These are phyloP conservation scores for Salvelinus fontinalis DNA, from an alignment of 2,113 vertebrate species.

Conservation along the genomic window DNA sequence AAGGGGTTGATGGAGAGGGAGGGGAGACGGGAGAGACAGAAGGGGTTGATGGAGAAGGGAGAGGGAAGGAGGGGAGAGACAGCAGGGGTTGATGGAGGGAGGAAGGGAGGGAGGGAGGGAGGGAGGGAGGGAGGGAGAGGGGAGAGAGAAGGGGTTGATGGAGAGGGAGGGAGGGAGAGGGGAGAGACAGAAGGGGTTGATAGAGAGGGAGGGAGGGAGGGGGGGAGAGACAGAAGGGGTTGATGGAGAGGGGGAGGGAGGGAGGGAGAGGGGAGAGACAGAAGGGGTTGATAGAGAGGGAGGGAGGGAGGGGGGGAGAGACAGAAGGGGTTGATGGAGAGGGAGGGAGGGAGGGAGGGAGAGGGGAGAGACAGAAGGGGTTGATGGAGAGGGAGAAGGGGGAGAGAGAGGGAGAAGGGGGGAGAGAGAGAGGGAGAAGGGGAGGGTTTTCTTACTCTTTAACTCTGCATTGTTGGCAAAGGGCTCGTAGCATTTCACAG, in stretches of 20 bases:
- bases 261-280: too few relatives aligned
- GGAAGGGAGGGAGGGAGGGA: fast-evolving
- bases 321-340: fast-evolving
- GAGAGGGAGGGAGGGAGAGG: too few relatives aligned
- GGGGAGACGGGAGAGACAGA: fast-evolving
- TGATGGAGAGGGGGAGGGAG: fast-evolving
- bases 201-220: fast-evolving
- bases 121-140: too few relatives aligned
- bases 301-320: neutral
- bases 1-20: too few relatives aligned
- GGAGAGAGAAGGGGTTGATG: slow-evolving; percentile 6
- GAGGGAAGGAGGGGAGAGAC: too few relatives aligned
- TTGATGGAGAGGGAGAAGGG: slow-evolving; percentile 41
- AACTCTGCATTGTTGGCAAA: too few relatives aligned
- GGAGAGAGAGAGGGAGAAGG: fast-evolving
- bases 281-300: too few relatives aligned
- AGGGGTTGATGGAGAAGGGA: too few relatives aligned
- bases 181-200: too few relatives aligned
- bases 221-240: too few relatives aligned
- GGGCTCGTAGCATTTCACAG: too few relatives aligned
- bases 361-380: slow-evolving; percentile 7
- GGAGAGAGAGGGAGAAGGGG: slow-evolving; percentile 34
- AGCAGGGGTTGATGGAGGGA: fast-evolving
- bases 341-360: fast-evolving
- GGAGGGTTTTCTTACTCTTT: too few relatives aligned